Conservation (phyloP, 1,140 invertebrate species). For the Lerema accius region DNA sequence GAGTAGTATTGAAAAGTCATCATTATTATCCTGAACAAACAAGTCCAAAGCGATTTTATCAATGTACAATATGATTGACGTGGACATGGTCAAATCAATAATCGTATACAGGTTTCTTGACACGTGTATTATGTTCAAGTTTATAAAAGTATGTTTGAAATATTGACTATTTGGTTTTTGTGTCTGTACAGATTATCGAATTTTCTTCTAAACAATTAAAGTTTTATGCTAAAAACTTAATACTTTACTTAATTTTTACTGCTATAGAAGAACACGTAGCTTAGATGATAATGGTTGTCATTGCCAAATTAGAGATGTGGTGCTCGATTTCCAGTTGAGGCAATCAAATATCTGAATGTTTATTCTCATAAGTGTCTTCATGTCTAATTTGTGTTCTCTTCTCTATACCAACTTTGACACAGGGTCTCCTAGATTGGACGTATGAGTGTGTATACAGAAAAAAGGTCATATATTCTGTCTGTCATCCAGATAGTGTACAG, state of each 20-base stretch:
- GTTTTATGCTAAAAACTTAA: not conserved
- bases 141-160: slow-evolving; percentile 2
- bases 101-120: slow-evolving; percentile 25
- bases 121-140: slow-evolving; percentile 7
- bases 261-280: too few species aligned
- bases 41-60: slow-evolving; percentile 39
- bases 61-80: slow-evolving; percentile 43
- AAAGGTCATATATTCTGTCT: slow-evolving; percentile 15
- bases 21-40: slow-evolving; percentile 26
- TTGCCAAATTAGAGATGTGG: too few species aligned
- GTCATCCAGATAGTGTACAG: slow-evolving; percentile 27
- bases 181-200: too few species aligned
- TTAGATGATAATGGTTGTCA: too few species aligned
- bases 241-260: too few species aligned
- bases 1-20: slow-evolving; percentile 27
- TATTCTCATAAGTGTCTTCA: too few species aligned
- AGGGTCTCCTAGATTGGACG: too few species aligned
- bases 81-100: slow-evolving; percentile 46
- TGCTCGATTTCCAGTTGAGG: too few species aligned
- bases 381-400: too few species aligned
- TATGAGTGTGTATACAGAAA: not conserved
- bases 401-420: too few species aligned
- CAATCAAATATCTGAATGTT: too few species aligned
- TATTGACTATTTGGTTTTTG: not conserved
- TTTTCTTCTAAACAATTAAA: not conserved